These are phyloP conservation scores for Chitala chitala DNA, from an alignment of 2,113 vertebrate species.

Conservation along the genomic window DNA sequence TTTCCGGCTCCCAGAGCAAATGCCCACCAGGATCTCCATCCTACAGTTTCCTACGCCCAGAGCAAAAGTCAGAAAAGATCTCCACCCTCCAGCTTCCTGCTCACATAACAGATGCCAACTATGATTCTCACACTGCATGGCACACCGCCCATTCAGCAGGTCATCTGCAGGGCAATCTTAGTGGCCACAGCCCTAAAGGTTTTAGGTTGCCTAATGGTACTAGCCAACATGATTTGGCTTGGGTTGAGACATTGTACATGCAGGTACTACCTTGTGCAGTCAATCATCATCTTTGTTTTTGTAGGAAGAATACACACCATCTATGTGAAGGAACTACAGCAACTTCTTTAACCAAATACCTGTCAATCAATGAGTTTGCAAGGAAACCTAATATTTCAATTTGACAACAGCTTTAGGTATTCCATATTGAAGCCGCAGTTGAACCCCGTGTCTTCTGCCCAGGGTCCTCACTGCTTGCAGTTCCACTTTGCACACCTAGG, in stretches of 20 bases:
- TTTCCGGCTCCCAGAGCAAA: no score
- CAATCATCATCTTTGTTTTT: conserved; percentile 84
- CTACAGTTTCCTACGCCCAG: no score
- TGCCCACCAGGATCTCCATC: no score
- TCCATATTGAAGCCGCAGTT: background rate
- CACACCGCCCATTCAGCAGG: conserved; percentile 94
- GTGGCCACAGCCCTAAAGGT: conserved; percentile 77
- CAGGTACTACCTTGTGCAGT: conserved; percentile 85
- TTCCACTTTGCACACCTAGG: background rate
- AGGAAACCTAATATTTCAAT: background rate
- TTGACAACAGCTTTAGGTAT: background rate
- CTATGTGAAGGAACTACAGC: conserved; percentile 47
- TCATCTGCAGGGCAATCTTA: conserved; percentile 89
- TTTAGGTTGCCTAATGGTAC: conserved; percentile 76
- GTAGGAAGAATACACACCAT: conserved; percentile 80
- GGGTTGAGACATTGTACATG: conserved; percentile 86
- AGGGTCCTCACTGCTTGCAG: no score
- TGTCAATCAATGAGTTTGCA: background rate
- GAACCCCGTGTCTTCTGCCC: background rate
- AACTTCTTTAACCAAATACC: no score
- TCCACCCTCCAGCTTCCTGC: no score
- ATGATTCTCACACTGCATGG: conserved; percentile 90
- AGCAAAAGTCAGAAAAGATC: no score
- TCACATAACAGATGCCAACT: no score
- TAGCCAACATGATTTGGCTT: conserved; percentile 84